These are phyloP conservation scores for Austrolebias charrua DNA, from an alignment of 2,797 vertebrate species.

Conservation along the genomic window DNA sequence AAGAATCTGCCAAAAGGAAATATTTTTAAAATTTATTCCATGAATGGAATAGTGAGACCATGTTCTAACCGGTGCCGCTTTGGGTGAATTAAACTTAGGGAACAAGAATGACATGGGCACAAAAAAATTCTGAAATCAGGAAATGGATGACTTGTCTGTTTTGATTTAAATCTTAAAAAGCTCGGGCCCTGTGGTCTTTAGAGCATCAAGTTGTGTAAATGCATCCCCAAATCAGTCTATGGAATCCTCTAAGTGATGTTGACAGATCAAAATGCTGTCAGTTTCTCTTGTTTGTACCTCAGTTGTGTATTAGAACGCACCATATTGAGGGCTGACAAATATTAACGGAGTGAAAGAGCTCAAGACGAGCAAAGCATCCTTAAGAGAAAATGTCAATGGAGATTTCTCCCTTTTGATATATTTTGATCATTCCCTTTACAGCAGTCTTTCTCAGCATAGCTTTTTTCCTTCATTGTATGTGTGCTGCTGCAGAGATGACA, in stretches of 20 bases:
- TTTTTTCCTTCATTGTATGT: constrained; percentile 31
- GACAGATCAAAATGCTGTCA: constrained; percentile 59
- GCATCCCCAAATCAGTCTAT: constrained; percentile 44
- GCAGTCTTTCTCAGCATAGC: background rate
- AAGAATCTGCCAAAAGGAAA: too few species aligned
- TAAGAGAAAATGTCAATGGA: constrained; percentile 24
- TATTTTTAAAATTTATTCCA: too few species aligned
- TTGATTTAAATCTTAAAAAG: constrained; percentile 57
- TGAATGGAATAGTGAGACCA: too few species aligned
- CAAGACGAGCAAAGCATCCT: constrained; percentile 24
- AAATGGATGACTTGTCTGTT: constrained; percentile 45
- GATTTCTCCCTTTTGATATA: constrained; percentile 34
- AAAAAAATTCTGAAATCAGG: constrained; percentile 14
- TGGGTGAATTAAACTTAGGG: background rate
- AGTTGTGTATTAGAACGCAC: constrained; percentile 46
- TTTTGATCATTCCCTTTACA: constrained; percentile 17
- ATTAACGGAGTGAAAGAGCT: constrained; percentile 49
- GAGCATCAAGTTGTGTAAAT: constrained; percentile 36
- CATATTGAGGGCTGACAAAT: constrained; percentile 49
- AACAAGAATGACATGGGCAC: constrained; percentile 29
- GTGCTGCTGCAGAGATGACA: constrained; percentile 44
- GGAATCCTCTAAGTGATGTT: constrained; percentile 53
- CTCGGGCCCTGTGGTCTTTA: constrained; percentile 35
- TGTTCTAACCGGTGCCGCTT: background rate
- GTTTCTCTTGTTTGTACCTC: constrained; percentile 39